Conservation (phyloP, 2,888 invertebrate species). For the Lamproptera curius region DNA sequence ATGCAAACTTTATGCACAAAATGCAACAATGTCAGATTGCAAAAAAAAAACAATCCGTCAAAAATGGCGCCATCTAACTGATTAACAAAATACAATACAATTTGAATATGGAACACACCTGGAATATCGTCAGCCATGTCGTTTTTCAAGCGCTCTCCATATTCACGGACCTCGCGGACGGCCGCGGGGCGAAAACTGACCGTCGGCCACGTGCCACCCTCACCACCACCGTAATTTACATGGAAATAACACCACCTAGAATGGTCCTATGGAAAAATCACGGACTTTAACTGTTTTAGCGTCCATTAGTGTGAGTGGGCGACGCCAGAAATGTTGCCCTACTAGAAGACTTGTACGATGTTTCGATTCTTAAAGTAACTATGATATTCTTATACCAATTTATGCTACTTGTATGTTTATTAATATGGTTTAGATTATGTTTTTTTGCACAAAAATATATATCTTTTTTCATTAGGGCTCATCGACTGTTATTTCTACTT, state of each 20-base stretch:
- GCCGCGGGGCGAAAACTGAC: conserved; percentile 66
- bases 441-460: too few species aligned
- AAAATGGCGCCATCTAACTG: too few species aligned
- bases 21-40: too few species aligned
- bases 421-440: too few species aligned
- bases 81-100: too few species aligned
- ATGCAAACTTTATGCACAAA: too few species aligned
- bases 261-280: conserved; percentile 24
- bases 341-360: not conserved
- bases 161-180: conserved; percentile 47
- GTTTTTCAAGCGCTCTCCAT: conserved; percentile 35
- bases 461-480: too few species aligned
- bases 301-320: conserved; percentile 2
- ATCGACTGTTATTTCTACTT: too few species aligned
- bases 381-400: not conserved
- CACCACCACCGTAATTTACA: conserved; percentile 32
- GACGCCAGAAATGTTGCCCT: not conserved
- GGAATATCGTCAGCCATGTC: conserved; percentile 68
- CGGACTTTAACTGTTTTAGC: too few species aligned
- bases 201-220: conserved; percentile 54
- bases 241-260: conserved; percentile 35
- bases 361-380: not conserved
- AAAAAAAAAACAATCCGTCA: too few species aligned
- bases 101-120: conserved; percentile 43
- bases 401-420: too few species aligned